Percentiles rank a stretch among this genome's conserved stretches.
phyloP scores from a whole-genome alignment of 2,113 vertebrate genomes.

The Hepsetus odoe region DNA sequence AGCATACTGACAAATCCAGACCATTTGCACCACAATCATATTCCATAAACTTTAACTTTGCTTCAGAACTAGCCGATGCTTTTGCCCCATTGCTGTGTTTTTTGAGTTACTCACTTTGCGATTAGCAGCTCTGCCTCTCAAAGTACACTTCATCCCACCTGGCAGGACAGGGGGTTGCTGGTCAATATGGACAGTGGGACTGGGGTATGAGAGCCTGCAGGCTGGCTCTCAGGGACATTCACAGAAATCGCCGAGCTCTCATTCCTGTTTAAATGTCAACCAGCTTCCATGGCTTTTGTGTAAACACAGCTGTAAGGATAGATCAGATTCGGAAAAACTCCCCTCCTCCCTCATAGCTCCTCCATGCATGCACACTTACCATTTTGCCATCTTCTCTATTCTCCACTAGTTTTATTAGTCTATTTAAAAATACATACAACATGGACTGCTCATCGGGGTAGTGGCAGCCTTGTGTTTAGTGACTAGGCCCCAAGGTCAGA shows the following conservation, averaged over 20 bases:
- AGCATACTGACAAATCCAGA: neutral
- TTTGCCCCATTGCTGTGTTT: neutral
- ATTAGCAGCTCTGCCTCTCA: neutral
- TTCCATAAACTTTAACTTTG: neutral
- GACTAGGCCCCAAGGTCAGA: too few relatives aligned
- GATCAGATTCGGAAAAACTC: constrained; percentile 22
- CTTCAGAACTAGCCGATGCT: too few relatives aligned
- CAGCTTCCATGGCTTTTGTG: constrained; percentile 45
- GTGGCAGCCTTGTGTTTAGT: too few relatives aligned
- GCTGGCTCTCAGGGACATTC: constrained; percentile 40
- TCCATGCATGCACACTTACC: neutral
- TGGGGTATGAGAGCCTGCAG: neutral
- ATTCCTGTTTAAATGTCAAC: constrained; percentile 63
- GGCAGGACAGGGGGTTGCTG: neutral
- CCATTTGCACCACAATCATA: neutral
- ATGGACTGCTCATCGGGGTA: too few relatives aligned
- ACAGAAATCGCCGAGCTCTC: constrained; percentile 48
- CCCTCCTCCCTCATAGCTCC: neutral
- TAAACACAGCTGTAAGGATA: constrained; percentile 56
- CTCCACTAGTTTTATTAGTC: neutral
- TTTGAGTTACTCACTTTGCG: neutral
- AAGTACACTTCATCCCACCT: neutral
- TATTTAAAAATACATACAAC: too few relatives aligned
- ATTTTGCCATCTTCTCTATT: constrained; percentile 18
- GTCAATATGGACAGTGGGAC: neutral